These are phyloP conservation scores for Valencia hispanica DNA, from an alignment of 2,797 vertebrate species.

Conservation along the genomic window DNA sequence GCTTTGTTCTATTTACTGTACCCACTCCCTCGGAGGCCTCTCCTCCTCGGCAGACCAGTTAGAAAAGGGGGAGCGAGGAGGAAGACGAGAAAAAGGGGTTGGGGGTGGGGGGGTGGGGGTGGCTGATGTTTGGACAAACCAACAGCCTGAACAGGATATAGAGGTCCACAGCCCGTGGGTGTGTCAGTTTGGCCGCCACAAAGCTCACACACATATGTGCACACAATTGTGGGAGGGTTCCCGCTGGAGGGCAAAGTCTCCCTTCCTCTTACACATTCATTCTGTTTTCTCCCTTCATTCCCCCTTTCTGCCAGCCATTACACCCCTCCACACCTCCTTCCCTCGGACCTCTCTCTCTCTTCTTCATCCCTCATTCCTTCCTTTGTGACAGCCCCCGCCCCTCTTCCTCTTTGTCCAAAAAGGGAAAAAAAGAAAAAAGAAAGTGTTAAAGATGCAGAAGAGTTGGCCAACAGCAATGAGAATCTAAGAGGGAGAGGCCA, in stretches of 20 bases:
- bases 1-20: slow-evolving; percentile 75
- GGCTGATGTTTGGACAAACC: slow-evolving; percentile 80
- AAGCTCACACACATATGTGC: slow-evolving; percentile 54
- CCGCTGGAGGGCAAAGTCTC: slow-evolving; percentile 83
- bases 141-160: slow-evolving; percentile 83
- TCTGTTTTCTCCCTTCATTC: slow-evolving; percentile 61
- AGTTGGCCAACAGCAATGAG: slow-evolving; percentile 72
- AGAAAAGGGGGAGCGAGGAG: slow-evolving; percentile 56
- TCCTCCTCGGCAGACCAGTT: slow-evolving; percentile 68
- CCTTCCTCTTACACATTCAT: slow-evolving; percentile 77
- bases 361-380: slow-evolving; percentile 67
- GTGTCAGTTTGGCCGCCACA: slow-evolving; percentile 78
- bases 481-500: slow-evolving; percentile 69
- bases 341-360: slow-evolving; percentile 68
- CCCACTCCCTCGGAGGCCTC: slow-evolving; percentile 62
- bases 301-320: slow-evolving; percentile 64
- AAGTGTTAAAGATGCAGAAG: slow-evolving; percentile 74
- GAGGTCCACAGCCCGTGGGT: slow-evolving; percentile 83
- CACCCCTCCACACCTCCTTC: slow-evolving; percentile 68
- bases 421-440: slow-evolving; percentile 50
- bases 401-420: slow-evolving; percentile 37
- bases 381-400: slow-evolving; percentile 52
- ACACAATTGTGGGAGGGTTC: slow-evolving; percentile 78
- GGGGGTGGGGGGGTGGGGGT: neutral
- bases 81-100: slow-evolving; percentile 16